Conservation (phyloP, 2,113 vertebrate species). For the Mormyrus lacerda region DNA sequence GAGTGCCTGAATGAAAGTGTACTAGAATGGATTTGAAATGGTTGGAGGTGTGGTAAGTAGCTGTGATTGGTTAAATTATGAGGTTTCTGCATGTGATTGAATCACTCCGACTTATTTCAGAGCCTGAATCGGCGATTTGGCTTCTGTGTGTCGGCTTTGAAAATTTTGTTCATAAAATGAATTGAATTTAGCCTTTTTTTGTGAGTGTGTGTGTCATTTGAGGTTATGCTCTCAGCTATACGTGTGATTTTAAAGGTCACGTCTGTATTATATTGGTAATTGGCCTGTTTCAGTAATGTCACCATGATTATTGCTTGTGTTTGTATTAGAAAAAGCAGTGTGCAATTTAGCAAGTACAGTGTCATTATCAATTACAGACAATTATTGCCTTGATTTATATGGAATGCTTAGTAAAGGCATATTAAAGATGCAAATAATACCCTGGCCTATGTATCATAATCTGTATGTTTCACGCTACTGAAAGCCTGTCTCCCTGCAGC, state of each 20-base stretch:
- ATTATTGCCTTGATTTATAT: not conserved
- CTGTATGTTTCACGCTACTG: not conserved
- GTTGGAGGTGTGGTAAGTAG: not conserved
- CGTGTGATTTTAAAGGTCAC: slow-evolving; percentile 8
- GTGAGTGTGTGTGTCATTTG: slow-evolving; percentile 42
- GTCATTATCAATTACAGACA: not conserved
- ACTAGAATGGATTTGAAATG: not conserved
- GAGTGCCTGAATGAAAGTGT: not conserved
- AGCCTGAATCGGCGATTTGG: not conserved
- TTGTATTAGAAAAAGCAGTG: not conserved
- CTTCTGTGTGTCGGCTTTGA: not conserved
- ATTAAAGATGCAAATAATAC: not conserved
- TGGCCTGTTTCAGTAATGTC: not conserved
- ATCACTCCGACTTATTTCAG: not conserved
- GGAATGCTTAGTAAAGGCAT: not conserved
- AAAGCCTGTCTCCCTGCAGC: slow-evolving; percentile 51
- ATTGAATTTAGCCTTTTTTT: not conserved
- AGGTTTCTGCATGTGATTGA: not conserved
- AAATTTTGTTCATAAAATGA: not conserved
- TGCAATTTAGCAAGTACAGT: not conserved
- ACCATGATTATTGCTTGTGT: not conserved
- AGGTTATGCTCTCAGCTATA: not conserved
- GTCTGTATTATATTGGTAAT: slow-evolving; percentile 2
- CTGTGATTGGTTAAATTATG: not conserved
- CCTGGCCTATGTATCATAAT: not conserved